These are phyloP conservation scores for Poeciliopsis occidentalis DNA, from an alignment of 2,113 vertebrate genomes.

Conservation along the genomic window DNA sequence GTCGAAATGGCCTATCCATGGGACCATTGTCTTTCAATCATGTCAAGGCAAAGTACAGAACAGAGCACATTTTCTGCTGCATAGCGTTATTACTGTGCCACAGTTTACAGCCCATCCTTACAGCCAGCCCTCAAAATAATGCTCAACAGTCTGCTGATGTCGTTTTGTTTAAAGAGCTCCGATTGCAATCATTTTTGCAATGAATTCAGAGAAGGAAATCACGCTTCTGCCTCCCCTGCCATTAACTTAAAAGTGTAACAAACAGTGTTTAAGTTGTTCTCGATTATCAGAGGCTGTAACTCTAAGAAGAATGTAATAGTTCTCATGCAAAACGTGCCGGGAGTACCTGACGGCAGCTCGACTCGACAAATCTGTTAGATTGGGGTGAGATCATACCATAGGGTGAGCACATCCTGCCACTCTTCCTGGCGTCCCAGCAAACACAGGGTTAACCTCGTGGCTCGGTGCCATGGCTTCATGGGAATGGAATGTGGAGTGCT, in stretches of 20 bases:
- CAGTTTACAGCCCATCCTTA: conserved; percentile 64
- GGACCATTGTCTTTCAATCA: conserved; percentile 81
- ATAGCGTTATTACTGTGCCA: conserved; percentile 68
- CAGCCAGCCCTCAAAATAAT: conserved; percentile 41
- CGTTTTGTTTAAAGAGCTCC: conserved; percentile 33
- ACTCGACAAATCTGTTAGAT: conserved; percentile 45
- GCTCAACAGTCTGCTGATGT: conserved; percentile 14
- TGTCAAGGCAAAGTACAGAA: conserved; percentile 79
- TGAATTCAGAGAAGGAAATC: conserved; percentile 28
- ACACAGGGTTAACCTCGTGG: conserved; percentile 75
- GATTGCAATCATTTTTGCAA: conserved; percentile 43
- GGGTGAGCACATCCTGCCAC: conserved; percentile 54
- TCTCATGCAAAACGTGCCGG: conserved; percentile 52
- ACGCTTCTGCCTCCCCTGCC: conserved; percentile 28
- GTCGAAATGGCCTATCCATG: conserved; percentile 78
- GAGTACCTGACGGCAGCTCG: conserved; percentile 42
- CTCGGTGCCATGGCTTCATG: conserved; percentile 85
- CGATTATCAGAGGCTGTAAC: conserved; percentile 33
- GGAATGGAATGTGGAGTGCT: conserved; percentile 95
- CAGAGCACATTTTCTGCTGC: conserved; percentile 74
- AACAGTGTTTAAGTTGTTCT: conserved; percentile 21
- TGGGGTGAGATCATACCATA: conserved; percentile 35
- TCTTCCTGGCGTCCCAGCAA: conserved; percentile 39
- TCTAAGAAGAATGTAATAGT: conserved; percentile 51
- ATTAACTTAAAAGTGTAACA: conserved; percentile 20